These are phyloP conservation scores for Leptobrachium ailaonicum DNA, from an alignment of 2,113 vertebrate species.

Conservation along the genomic window DNA sequence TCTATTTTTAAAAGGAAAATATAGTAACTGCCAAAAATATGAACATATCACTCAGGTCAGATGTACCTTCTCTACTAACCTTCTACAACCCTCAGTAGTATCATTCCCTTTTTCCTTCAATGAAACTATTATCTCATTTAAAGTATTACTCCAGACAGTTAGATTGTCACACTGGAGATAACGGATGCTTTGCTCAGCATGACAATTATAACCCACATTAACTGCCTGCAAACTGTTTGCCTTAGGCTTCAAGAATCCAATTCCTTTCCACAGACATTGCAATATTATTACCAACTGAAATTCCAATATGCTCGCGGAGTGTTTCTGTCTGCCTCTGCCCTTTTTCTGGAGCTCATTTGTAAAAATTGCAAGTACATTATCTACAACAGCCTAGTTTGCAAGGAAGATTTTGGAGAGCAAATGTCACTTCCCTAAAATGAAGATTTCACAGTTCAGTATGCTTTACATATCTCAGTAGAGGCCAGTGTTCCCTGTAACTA, in stretches of 20 bases:
- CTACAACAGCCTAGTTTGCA: not conserved
- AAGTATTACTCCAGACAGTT: slow-evolving; percentile 14
- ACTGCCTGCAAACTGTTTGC: slow-evolving; percentile 18
- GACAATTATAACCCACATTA: slow-evolving; percentile 20
- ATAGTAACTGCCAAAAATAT: too few species aligned
- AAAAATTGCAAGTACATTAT: not conserved
- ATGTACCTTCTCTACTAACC: not conserved
- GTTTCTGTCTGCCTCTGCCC: not conserved
- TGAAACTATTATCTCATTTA: slow-evolving; percentile 11
- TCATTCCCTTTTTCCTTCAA: not conserved
- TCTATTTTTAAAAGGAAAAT: too few species aligned
- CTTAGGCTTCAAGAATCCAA: slow-evolving; percentile 5
- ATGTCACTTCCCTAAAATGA: not conserved
- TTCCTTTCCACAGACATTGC: not conserved
- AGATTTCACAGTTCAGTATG: too few species aligned
- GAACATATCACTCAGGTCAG: not conserved
- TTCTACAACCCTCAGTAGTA: not conserved
- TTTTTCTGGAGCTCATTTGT: not conserved
- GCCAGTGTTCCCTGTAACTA: too few species aligned
- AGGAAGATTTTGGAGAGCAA: not conserved
- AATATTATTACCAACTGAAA: not conserved
- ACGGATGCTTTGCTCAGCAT: slow-evolving; percentile 20
- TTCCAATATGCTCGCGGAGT: not conserved
- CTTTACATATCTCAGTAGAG: too few species aligned
- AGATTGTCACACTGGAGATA: slow-evolving; percentile 13